These are phyloP conservation scores for Siniperca undulata DNA, from an alignment of 2,797 vertebrate genomes.

Conservation along the genomic window DNA sequence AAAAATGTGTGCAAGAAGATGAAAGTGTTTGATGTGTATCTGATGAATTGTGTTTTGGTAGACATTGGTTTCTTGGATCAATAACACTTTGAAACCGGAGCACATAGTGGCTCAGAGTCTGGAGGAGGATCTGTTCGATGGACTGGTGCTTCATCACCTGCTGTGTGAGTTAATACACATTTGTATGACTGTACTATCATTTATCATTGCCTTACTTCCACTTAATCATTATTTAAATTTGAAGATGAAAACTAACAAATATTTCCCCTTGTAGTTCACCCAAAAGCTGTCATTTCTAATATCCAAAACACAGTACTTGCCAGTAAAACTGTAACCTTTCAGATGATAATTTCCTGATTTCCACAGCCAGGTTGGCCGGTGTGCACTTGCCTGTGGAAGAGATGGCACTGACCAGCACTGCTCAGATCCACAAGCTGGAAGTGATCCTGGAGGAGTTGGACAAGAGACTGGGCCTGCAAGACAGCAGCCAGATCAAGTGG, in stretches of 20 bases:
- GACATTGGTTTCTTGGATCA: constrained; percentile 92
- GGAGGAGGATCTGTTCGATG: constrained; percentile 95
- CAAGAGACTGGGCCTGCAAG: constrained; percentile 81
- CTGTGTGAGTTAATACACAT: constrained; percentile 86
- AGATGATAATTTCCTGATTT: not conserved
- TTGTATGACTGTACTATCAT: not conserved
- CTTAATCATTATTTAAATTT: constrained; percentile 24
- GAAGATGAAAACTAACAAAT: constrained; percentile 4
- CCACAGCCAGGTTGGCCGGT: constrained; percentile 84
- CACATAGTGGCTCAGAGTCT: constrained; percentile 93
- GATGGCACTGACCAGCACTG: constrained; percentile 85
- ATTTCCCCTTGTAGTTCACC: not conserved
- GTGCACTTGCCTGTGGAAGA: constrained; percentile 88
- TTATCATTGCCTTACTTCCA: constrained; percentile 12
- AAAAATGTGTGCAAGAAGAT: constrained; percentile 30
- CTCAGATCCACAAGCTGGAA: constrained; percentile 90
- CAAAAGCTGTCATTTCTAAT: constrained; percentile 2
- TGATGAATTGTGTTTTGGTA: constrained; percentile 77
- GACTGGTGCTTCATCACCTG: constrained; percentile 96
- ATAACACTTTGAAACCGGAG: constrained; percentile 87
- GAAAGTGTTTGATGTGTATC: constrained; percentile 51
- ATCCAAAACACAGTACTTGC: not conserved
- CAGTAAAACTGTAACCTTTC: not conserved
- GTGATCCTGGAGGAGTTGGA: constrained; percentile 86
- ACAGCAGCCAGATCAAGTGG: constrained; percentile 85